Conservation (phyloP, 2,113 vertebrate genomes). For the Myodes glareolus region DNA sequence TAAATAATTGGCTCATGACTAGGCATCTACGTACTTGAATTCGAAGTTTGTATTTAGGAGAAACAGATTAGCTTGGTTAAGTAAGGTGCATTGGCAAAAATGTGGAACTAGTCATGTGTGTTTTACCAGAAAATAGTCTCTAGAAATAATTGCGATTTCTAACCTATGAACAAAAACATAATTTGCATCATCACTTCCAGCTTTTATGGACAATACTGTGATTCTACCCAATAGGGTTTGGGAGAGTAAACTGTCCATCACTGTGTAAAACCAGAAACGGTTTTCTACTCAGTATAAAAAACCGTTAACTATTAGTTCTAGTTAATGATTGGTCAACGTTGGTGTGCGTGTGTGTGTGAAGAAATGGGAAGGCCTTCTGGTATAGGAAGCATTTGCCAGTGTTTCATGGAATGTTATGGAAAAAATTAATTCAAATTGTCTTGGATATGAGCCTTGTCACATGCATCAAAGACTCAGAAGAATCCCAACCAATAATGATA, state of each 20-base stretch:
- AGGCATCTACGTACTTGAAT: neutral
- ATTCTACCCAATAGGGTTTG: slow-evolving; percentile 8
- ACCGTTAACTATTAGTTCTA: no score
- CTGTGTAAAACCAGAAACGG: neutral
- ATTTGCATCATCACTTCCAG: slow-evolving; percentile 36
- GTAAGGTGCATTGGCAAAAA: neutral
- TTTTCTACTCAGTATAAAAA: slow-evolving; percentile 42
- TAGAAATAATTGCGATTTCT: slow-evolving; percentile 33
- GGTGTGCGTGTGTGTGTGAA: neutral
- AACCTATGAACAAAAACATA: slow-evolving; percentile 18
- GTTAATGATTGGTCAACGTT: neutral
- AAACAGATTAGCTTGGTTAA: neutral
- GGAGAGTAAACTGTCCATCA: slow-evolving; percentile 32
- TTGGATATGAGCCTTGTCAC: slow-evolving; percentile 68
- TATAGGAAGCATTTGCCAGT: slow-evolving; percentile 31
- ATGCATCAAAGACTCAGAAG: slow-evolving; percentile 68
- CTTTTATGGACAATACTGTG: slow-evolving; percentile 34
- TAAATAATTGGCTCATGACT: neutral
- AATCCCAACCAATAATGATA: slow-evolving; percentile 68
- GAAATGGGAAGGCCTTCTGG: neutral
- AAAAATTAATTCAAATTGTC: slow-evolving; percentile 70
- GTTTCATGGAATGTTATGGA: slow-evolving; percentile 47
- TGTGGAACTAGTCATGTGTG: neutral
- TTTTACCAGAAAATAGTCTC: slow-evolving; percentile 33
- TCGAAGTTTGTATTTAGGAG: neutral